Evolutionary conservation across 1,140 invertebrate genomes (phyloP).

Genomic region (Arion vulgaris): DNA sequence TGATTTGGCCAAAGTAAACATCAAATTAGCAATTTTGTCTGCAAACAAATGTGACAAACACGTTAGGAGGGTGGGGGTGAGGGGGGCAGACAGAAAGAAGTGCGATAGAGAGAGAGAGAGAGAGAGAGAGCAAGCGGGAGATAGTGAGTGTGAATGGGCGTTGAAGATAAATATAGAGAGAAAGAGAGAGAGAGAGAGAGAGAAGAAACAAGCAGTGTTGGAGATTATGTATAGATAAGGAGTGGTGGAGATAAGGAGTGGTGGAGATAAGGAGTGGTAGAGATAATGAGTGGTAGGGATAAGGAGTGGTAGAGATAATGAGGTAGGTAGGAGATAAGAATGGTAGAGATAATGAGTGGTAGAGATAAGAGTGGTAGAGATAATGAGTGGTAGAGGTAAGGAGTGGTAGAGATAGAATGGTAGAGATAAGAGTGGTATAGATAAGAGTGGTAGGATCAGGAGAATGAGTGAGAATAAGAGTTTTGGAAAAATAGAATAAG

Average conservation of each 20-base stretch:
- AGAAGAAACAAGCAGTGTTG: background rate
- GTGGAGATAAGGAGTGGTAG: conserved; percentile 21
- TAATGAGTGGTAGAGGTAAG: no score
- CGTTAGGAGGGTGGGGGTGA: no score
- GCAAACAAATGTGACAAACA: background rate
- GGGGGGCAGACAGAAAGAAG: conserved; percentile 20
- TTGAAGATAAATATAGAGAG: background rate
- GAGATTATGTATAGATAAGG: no score
- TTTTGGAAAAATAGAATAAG: no score
- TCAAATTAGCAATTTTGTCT: background rate
- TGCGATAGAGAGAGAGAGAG: conserved; percentile 44
- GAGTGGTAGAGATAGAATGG: no score
- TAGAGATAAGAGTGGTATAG: no score
- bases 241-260: conserved; percentile 27
- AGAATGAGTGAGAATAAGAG: no score
- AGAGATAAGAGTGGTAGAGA: no score
- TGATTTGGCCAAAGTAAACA: background rate
- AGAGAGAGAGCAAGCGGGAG: conserved; percentile 38
- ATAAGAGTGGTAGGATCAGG: no score
- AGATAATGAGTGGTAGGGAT: conserved; percentile 15
- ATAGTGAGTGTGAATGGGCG: background rate
- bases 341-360: no score
- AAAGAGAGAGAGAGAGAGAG: conserved; percentile 26
- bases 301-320: no score
- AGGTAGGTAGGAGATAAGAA: no score